Percentiles rank a stretch among this genome's conserved stretches.
Evolutionary conservation across 1,140 invertebrate species (phyloP).

Genomic region (Lasaia peninsularis): DNA sequence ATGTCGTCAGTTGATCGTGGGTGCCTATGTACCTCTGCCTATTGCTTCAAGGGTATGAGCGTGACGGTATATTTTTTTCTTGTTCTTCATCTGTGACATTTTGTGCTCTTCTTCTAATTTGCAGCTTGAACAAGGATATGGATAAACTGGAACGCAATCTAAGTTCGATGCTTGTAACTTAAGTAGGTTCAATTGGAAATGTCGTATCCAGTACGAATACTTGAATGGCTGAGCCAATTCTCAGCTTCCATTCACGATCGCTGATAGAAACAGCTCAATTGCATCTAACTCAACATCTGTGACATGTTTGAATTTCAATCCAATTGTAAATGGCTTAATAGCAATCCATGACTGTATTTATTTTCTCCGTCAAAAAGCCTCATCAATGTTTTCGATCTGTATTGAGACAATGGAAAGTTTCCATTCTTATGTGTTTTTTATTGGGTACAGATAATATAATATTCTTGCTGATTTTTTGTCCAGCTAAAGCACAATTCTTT

Average conservation of each 20-base stretch:
- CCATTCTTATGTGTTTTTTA: too few species aligned
- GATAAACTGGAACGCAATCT: neutral
- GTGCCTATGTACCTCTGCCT: too few species aligned
- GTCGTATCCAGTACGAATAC: slow-evolving; percentile 3
- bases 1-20: too few species aligned
- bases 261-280: slow-evolving; percentile 27
- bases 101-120: too few species aligned
- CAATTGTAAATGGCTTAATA: slow-evolving; percentile 37
- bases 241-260: slow-evolving; percentile 32
- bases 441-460: too few species aligned
- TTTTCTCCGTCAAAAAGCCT: slow-evolving; percentile 1
- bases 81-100: too few species aligned
- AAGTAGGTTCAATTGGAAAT: slow-evolving; percentile 1
- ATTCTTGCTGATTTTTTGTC: too few species aligned
- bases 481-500: too few species aligned
- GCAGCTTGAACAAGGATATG: neutral
- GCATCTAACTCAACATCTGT: slow-evolving; percentile 31
- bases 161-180: neutral
- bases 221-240: neutral
- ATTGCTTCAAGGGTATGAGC: too few species aligned
- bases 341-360: slow-evolving; percentile 36
- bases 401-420: too few species aligned
- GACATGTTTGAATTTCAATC: slow-evolving; percentile 51
- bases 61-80: too few species aligned
- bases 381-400: too few species aligned